These are phyloP conservation scores for Aeoliscus strigatus DNA, from an alignment of 2,797 vertebrate species.

Conservation along the genomic window DNA sequence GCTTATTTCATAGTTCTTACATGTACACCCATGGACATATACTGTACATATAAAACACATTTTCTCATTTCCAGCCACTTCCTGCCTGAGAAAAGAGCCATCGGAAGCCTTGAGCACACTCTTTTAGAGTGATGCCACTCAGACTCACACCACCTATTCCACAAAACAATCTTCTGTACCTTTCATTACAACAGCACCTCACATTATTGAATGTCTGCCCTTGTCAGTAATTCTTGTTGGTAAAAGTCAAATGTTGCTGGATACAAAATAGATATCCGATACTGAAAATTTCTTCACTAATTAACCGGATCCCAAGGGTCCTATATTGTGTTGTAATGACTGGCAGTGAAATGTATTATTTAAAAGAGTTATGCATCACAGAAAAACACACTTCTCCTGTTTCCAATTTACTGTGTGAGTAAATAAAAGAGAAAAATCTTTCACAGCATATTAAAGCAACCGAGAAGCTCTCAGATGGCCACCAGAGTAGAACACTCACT, in stretches of 20 bases:
- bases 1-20: too few species aligned
- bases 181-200: slow-evolving; percentile 31
- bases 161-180: too few species aligned
- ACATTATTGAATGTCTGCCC: slow-evolving; percentile 41
- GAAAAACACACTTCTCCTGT: slow-evolving; percentile 2
- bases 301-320: slow-evolving; percentile 14
- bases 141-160: too few species aligned
- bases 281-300: slow-evolving; percentile 20
- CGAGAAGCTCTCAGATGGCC: slow-evolving; percentile 5
- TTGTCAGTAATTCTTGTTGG: slow-evolving; percentile 30
- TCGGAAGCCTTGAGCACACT: too few species aligned
- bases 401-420: slow-evolving; percentile 6
- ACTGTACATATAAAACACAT: too few species aligned
- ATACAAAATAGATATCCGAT: slow-evolving; percentile 35
- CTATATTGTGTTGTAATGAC: slow-evolving; percentile 16
- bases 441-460: slow-evolving; percentile 12
- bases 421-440: slow-evolving; percentile 3
- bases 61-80: too few species aligned
- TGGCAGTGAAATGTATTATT: slow-evolving; percentile 18
- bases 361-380: not conserved
- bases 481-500: slow-evolving; percentile 13
- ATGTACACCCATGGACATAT: too few species aligned
- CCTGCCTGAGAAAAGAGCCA: too few species aligned
- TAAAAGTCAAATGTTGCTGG: slow-evolving; percentile 41
- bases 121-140: too few species aligned